Base-by-base conservation (phyloP, 2,113 vertebrate species). In the Plestiodon gilberti region DNA sequence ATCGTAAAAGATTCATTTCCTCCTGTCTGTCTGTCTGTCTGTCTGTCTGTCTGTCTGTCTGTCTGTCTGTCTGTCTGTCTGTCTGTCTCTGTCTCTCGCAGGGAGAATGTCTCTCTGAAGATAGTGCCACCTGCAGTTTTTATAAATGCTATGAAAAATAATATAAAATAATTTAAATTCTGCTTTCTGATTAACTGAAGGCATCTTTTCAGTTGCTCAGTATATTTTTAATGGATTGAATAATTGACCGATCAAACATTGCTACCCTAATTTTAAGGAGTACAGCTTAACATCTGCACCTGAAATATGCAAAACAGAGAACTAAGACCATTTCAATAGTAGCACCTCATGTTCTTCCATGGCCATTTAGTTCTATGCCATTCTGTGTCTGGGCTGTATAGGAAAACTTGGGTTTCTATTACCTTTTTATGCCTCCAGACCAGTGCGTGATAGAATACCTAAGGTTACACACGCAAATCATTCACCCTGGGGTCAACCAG, bases 401-500 rank as follows among this genome's bases (percentile, higher is more conserved):
- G 4, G 23, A 20, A 70, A 83, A 55, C 48, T 55, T 35, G 18
- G 67, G 35, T 73, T 88, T 67, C 30, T 65, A 0, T 65, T 71
- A 64, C 57, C 59, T 73, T 59, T 55, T 18, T n/a, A 14, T 83
- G 69, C 79, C 84, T 57, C 55, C 76, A 48, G 57, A 33, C 61
- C 70, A n/a, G 40, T 57, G 79, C 43, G 64, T 48, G 3, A 70
- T 79, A 35, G 82, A 85, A 80, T 57, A 52, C 38, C 57, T 6
- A 2, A 30, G 65, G 76, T 82, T 78, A 79, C 64, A 9, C 7
- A 1, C 61, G 0, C 17, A 14, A 67, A 43, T 75, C 84, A 82
- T 83, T 77, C 75, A 11, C 62, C 75, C 65, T 84, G 85, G 61
- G 5, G 89, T 82, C 59, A 71, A 71, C 57, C 33, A 38, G 77